phyloP scores from a whole-genome alignment of 1,140 invertebrate species.

The Maniola jurtina region DNA sequence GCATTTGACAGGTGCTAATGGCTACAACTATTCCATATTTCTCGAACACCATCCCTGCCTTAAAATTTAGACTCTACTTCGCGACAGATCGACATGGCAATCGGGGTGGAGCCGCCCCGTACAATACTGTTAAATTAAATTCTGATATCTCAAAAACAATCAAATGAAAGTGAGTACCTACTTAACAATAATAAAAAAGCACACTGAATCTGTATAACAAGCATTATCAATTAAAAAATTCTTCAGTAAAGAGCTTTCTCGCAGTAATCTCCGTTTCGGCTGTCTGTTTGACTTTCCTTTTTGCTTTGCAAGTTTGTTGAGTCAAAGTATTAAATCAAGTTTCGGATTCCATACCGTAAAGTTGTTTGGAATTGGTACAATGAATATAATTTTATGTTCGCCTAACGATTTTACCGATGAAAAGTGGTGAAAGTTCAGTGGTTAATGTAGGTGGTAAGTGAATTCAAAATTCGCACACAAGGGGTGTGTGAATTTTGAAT shows the following conservation, averaged over 20 bases:
- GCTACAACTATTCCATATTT: conserved; percentile 25
- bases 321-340: conserved; percentile 27
- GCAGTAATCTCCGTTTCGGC: conserved; percentile 23
- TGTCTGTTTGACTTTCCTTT: conserved; percentile 29
- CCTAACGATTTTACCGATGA: too few species aligned
- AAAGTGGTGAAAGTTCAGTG: too few species aligned
- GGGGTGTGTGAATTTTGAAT: too few species aligned
- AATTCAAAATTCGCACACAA: too few species aligned
- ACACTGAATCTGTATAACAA: conserved; percentile 12
- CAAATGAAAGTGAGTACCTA: not conserved
- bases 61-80: too few species aligned
- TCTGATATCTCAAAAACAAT: not conserved
- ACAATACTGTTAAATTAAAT: too few species aligned
- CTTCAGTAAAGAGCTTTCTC: conserved; percentile 20
- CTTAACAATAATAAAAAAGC: not conserved
- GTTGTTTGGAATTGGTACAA: not conserved
- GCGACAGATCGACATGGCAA: too few species aligned
- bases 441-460: too few species aligned
- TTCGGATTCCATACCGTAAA: conserved; percentile 20
- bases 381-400: not conserved
- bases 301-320: conserved; percentile 23
- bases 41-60: conserved; percentile 15
- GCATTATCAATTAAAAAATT: conserved; percentile 25
- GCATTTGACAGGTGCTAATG: conserved; percentile 24
- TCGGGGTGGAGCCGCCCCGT: too few species aligned